A percentile compares a stretch with the other conserved stretches of the same genome.
Evolutionary conservation across 2,113 vertebrate genomes (phyloP).

Genomic region (Gambusia affinis): DNA sequence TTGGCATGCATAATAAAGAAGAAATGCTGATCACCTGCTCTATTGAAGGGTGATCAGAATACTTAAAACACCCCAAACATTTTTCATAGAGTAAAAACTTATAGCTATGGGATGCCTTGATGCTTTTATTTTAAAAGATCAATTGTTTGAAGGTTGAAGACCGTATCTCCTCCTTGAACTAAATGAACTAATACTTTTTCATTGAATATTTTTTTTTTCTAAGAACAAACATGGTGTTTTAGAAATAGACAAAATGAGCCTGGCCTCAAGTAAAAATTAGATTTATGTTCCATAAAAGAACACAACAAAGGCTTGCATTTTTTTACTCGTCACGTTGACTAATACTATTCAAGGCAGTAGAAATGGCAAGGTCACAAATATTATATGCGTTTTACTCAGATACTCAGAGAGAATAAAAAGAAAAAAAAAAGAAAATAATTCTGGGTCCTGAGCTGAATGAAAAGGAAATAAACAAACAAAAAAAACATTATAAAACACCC

Average conservation of each 20-base stretch:
- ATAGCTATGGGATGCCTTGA: not conserved
- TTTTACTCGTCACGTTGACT: no score
- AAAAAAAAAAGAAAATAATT: not conserved
- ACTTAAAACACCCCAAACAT: not conserved
- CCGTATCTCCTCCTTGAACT: constrained; percentile 1
- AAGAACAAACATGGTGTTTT: not conserved
- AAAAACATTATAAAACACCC: not conserved
- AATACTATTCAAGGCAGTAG: no score
- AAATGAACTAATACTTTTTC: not conserved
- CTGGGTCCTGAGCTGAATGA: not conserved
- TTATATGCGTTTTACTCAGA: not conserved
- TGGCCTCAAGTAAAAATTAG: not conserved
- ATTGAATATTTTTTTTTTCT: not conserved
- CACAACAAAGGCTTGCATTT: no score
- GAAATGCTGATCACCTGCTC: not conserved
- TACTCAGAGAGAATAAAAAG: not conserved
- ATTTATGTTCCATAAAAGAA: no score
- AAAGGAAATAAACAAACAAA: no score
- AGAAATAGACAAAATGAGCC: not conserved
- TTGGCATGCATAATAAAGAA: not conserved
- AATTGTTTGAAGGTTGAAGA: not conserved
- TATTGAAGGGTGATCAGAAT: not conserved
- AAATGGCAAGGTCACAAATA: not conserved
- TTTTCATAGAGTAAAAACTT: not conserved
- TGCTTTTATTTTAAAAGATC: not conserved